These are phyloP conservation scores for Drosophila atripex DNA, from an alignment of 2,888 invertebrate genomes.

Conservation along the genomic window DNA sequence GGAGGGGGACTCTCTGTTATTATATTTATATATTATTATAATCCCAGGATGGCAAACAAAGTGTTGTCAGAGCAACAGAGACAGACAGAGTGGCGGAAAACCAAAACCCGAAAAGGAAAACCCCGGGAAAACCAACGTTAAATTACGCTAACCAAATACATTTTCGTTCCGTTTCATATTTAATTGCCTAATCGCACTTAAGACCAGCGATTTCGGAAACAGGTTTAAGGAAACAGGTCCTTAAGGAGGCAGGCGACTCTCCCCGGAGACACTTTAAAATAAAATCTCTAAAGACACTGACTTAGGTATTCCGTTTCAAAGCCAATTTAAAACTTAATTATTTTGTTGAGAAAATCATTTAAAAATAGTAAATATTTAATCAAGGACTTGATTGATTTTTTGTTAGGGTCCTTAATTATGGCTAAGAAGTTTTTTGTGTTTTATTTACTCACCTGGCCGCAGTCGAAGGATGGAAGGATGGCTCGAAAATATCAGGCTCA, in stretches of 20 bases:
- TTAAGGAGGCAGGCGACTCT: not conserved
- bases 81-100: not conserved
- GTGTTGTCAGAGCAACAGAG: conserved; percentile 32
- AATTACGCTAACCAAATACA: conserved; percentile 30
- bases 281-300: conserved; percentile 9
- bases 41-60: conserved; percentile 33
- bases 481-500: not conserved
- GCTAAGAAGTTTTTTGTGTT: not conserved
- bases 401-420: conserved; percentile 2
- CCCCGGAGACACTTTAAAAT: conserved; percentile 13
- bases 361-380: conserved; percentile 4
- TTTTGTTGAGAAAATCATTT: conserved; percentile 6
- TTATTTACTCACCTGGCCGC: conserved; percentile 27
- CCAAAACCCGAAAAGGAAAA: not conserved
- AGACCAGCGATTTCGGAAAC: conserved; percentile 18
- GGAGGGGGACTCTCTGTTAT: conserved; percentile 25
- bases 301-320: not conserved
- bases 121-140: not conserved
- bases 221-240: not conserved
- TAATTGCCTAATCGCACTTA: conserved; percentile 41
- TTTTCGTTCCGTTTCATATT: conserved; percentile 36
- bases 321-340: conserved; percentile 3
- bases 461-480: conserved; percentile 2
- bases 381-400: conserved; percentile 5
- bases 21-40: conserved; percentile 40